These are phyloP conservation scores for Aurelia sp. DNA, from an alignment of 30 jellyfish, hydroid and myxozoan species.

Conservation along the genomic window DNA sequence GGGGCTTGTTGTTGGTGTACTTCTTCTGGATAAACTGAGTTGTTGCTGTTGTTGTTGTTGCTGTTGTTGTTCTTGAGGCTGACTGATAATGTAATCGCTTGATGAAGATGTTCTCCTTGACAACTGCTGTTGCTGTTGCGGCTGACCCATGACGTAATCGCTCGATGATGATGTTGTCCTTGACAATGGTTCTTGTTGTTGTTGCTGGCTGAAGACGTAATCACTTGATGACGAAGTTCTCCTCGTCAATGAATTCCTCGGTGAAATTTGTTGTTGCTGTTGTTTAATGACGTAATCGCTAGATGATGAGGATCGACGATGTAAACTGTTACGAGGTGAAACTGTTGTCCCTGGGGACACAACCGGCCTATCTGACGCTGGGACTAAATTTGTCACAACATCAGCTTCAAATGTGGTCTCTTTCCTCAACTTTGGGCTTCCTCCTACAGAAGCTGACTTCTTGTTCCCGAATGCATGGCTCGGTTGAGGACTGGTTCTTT, in stretches of 20 bases:
- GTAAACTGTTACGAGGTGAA: neutral
- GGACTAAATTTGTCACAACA: slow-evolving; percentile 24
- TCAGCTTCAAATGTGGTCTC: slow-evolving; percentile 59
- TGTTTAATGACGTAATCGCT: slow-evolving; percentile 28
- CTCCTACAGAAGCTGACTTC: slow-evolving; percentile 44
- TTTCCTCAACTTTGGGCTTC: slow-evolving; percentile 37
- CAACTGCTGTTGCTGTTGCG: neutral
- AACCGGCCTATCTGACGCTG: slow-evolving; percentile 12
- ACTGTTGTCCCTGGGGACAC: slow-evolving; percentile 30
- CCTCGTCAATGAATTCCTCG: slow-evolving; percentile 8
- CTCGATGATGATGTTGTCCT: slow-evolving; percentile 1
- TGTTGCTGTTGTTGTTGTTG: neutral
- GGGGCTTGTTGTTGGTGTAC: no score
- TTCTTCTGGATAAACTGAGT: neutral
- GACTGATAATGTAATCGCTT: neutral
- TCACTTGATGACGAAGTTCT: slow-evolving; percentile 28
- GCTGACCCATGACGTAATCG: neutral
- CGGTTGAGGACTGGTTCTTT: slow-evolving; percentile 22
- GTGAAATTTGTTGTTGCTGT: neutral
- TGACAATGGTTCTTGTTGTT: slow-evolving; percentile 6
- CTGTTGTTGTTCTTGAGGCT: neutral
- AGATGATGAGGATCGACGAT: slow-evolving; percentile 30
- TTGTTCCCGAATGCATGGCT: slow-evolving; percentile 17
- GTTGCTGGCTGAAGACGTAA: neutral
- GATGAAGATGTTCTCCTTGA: slow-evolving; percentile 5